Base-by-base conservation (phyloP, 2,797 vertebrate species). In the Aeoliscus strigatus region DNA sequence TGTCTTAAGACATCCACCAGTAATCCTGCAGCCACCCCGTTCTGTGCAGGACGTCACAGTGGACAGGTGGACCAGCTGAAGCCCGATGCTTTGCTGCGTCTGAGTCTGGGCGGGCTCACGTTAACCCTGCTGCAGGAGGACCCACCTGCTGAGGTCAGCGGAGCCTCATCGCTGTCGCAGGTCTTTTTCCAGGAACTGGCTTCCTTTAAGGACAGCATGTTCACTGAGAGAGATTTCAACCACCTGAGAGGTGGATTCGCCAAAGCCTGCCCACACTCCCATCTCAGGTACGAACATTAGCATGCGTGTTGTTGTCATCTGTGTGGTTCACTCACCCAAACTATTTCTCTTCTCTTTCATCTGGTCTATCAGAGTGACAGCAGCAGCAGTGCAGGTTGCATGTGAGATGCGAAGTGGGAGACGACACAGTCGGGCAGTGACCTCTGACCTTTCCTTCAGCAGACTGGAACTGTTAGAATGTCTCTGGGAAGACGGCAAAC, bases 391-490 rank as follows among this genome's bases (percentile, higher is more conserved):
- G 48, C 93, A 93, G 76, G 75, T 95, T 24, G 77, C 81, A 9
- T 91, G 88, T 57, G 91, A 95, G 75, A 90, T 90, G 76, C 84
- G 90, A 14, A 90, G 85, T 11, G 76, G 85, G 0, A 82, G 84
- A 4, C 70, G 74, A 16, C 77, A 50, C 49, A 54, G 52, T 45
- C 81, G 74, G 43, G 66, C 87, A 1, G 53, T 85, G 70, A 88
- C 82, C 54, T 87, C 88, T 2, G 92, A 94, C 28, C 56, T 91
- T 18, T 89, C 82, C 70, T 93, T 93, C n/a, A 93, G 93, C 61
- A 87, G 89, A 60, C 82, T 96, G 54, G 94, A 96, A 60, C 77
- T 94, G 67, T 78, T 95, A 14, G 94, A 95, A 75, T 93, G 91
- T 53, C 77, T 96, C 21, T 92, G 90, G 91, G 84, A 88, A 17